Evolutionary conservation across 2,888 invertebrate genomes (phyloP).

Genomic region (Phortica magna): DNA sequence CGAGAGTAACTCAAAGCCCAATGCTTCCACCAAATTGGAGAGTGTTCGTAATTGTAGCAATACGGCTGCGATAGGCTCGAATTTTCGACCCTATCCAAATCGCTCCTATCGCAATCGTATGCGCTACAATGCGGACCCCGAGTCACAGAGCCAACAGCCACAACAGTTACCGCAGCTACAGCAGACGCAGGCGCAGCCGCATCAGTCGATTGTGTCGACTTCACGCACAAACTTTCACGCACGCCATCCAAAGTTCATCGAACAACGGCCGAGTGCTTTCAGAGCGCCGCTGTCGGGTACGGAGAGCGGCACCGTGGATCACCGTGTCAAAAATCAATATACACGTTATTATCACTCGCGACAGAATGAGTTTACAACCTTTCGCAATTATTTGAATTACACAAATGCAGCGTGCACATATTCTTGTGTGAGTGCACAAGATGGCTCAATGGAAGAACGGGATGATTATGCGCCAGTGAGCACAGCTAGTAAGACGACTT

Average conservation of each 20-base stretch:
- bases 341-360: slow-evolving; percentile 56
- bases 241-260: slow-evolving; percentile 42
- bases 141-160: slow-evolving; percentile 10
- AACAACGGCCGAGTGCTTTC: background rate
- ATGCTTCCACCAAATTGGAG: slow-evolving; percentile 40
- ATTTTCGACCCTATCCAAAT: slow-evolving; percentile 44
- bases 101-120: slow-evolving; percentile 60
- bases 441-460: slow-evolving; percentile 24
- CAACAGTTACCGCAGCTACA: background rate
- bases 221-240: slow-evolving; percentile 35
- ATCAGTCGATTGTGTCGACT: slow-evolving; percentile 10
- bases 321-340: slow-evolving; percentile 40
- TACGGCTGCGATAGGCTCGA: slow-evolving; percentile 9
- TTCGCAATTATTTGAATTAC: slow-evolving; percentile 5
- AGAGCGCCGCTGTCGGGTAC: slow-evolving; percentile 36
- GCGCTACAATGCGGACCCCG: slow-evolving; percentile 48
- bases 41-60: slow-evolving; percentile 56
- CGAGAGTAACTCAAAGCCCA: slow-evolving; percentile 46
- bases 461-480: slow-evolving; percentile 47
- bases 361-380: slow-evolving; percentile 6
- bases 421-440: slow-evolving; percentile 18
- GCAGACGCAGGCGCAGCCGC: slow-evolving; percentile 3
- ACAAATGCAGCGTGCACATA: background rate
- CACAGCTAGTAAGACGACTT: slow-evolving; percentile 45
- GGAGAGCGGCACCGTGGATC: slow-evolving; percentile 33